These are phyloP conservation scores for Baryphthengus martii DNA, from an alignment of 2,113 vertebrate species.

Conservation along the genomic window DNA sequence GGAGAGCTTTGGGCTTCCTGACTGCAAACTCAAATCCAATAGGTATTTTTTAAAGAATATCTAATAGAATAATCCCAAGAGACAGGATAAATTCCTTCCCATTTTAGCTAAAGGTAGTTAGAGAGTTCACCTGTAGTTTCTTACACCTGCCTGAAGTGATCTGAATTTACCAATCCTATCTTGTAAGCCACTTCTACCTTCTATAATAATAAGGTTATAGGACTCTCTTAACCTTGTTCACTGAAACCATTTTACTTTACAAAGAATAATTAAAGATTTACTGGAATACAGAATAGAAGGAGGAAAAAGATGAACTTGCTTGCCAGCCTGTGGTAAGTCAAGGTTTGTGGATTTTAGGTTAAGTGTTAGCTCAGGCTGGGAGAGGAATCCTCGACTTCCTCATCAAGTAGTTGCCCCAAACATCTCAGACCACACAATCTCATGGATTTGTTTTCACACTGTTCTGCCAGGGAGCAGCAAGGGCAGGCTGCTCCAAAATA, in stretches of 20 bases:
- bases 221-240: not conserved
- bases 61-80: not conserved
- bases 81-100: not conserved
- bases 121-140: not conserved
- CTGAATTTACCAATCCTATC: not conserved
- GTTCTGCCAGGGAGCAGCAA: not conserved
- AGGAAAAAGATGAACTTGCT: not conserved
- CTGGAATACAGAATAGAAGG: not conserved
- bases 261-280: not conserved
- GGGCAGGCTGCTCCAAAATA: not conserved
- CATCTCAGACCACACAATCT: not conserved
- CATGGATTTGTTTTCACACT: not conserved
- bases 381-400: accelerated
- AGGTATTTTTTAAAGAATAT: not conserved
- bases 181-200: not conserved
- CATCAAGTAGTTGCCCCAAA: not conserved
- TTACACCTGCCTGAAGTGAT: not conserved
- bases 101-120: not conserved
- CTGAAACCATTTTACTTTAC: not conserved
- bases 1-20: not conserved
- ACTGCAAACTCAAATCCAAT: not conserved
- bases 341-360: not conserved
- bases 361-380: accelerated
- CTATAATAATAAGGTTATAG: not conserved
- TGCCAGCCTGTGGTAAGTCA: not conserved